Evolutionary conservation across 2,113 vertebrate genomes (phyloP).

Genomic region (Orientallactaga bullata): DNA sequence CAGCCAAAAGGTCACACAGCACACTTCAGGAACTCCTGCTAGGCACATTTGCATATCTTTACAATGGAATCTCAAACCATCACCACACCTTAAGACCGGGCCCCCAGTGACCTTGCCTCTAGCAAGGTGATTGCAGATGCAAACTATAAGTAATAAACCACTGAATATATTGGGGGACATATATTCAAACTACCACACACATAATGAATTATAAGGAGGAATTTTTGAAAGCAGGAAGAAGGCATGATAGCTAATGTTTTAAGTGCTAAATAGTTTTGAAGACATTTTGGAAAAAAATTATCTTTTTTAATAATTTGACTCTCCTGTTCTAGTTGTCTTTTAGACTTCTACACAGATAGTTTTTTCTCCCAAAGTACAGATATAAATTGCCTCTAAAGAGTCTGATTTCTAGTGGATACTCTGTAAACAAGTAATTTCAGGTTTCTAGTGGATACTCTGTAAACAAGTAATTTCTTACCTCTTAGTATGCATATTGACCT

Average conservation of each 20-base stretch:
- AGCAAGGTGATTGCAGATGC: too few relatives aligned
- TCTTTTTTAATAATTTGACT: slow-evolving; percentile 31
- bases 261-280: not conserved
- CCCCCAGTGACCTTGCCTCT: too few relatives aligned
- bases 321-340: not conserved
- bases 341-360: not conserved
- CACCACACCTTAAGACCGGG: too few relatives aligned
- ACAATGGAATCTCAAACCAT: too few relatives aligned
- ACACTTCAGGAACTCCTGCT: too few relatives aligned
- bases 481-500: slow-evolving; percentile 39
- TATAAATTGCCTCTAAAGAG: slow-evolving; percentile 30
- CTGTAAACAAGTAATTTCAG: slow-evolving; percentile 12
- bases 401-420: slow-evolving; percentile 4
- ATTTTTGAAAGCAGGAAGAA: not conserved
- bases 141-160: too few relatives aligned
- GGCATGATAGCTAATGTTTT: not conserved
- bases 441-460: slow-evolving; percentile 12
- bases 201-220: slow-evolving; percentile 17
- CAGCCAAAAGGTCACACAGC: too few relatives aligned
- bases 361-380: not conserved
- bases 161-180: too few relatives aligned
- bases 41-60: too few relatives aligned
- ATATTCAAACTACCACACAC: too few relatives aligned
- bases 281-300: slow-evolving; percentile 17
- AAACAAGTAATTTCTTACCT: slow-evolving; percentile 23